Evolutionary conservation across 2,797 vertebrate species (phyloP).

Genomic region (Tenualosa ilisha): DNA sequence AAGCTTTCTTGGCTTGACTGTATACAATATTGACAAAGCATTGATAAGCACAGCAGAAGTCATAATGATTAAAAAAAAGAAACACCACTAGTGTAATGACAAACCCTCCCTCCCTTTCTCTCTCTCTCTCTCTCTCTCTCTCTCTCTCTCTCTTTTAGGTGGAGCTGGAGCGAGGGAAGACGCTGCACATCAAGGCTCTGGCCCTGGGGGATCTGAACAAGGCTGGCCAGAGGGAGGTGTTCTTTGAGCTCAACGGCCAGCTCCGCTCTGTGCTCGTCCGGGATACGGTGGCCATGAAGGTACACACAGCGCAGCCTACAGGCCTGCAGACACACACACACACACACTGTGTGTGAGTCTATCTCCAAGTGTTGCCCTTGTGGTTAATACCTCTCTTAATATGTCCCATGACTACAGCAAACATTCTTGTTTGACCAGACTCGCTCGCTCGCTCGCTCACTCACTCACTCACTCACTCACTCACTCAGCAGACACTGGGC

Average conservation of each 20-base stretch:
- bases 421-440: not conserved
- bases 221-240: conserved; percentile 91
- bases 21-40: too few species aligned
- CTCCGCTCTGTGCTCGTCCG: conserved; percentile 90
- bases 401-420: not conserved
- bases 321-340: not conserved
- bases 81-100: too few species aligned
- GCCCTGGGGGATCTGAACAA: conserved; percentile 91
- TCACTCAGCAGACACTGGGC: not conserved
- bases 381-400: not conserved
- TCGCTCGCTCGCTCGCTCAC: not conserved
- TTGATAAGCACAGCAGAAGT: too few species aligned
- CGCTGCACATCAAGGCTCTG: conserved; percentile 92
- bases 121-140: not conserved
- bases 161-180: conserved; percentile 92
- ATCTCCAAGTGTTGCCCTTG: not conserved
- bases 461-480: too few species aligned
- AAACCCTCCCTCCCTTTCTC: too few species aligned
- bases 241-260: conserved; percentile 95
- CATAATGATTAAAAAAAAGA: too few species aligned
- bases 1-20: too few species aligned
- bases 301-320: conserved; percentile 52
- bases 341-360: not conserved
- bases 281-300: conserved; percentile 92
- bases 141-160: conserved; percentile 69